Conservation (phyloP, 2,888 invertebrate genomes). For the Acanthosepion lycidas region DNA sequence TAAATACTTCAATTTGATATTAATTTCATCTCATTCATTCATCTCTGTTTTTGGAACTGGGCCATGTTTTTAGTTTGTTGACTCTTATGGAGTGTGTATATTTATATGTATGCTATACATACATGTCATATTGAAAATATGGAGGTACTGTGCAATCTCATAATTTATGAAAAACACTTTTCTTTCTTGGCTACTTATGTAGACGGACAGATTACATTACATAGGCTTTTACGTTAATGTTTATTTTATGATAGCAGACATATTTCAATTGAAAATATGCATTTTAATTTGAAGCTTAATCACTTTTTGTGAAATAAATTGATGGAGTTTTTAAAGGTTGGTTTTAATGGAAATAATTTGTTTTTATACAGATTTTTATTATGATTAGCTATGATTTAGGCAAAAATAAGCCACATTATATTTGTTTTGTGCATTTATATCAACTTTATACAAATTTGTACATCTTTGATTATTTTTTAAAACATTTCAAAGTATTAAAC, state of each 20-base stretch:
- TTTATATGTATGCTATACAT: neutral
- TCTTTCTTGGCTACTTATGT: neutral
- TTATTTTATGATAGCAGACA: neutral
- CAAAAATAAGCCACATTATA: too few relatives aligned
- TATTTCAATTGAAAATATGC: neutral
- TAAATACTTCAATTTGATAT: constrained; percentile 33
- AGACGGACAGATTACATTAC: neutral
- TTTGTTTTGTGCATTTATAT: too few relatives aligned
- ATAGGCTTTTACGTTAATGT: constrained; percentile 10
- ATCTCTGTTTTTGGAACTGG: constrained; percentile 33
- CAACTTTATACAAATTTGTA: too few relatives aligned
- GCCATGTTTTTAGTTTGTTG: constrained; percentile 33
- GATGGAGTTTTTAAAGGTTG: neutral
- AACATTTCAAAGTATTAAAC: too few relatives aligned
- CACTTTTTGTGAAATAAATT: neutral
- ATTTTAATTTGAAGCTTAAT: constrained; percentile 1
- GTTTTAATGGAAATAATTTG: neutral
- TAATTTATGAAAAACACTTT: neutral
- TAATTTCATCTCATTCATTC: constrained; percentile 33
- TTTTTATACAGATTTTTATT: neutral
- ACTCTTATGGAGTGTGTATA: neutral
- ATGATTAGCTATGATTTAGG: neutral
- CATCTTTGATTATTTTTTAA: too few relatives aligned
- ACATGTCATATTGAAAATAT: neutral
- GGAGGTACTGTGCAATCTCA: neutral